Evolutionary conservation across 2,888 invertebrate species (phyloP).

Genomic region (Leucozona laternaria): DNA sequence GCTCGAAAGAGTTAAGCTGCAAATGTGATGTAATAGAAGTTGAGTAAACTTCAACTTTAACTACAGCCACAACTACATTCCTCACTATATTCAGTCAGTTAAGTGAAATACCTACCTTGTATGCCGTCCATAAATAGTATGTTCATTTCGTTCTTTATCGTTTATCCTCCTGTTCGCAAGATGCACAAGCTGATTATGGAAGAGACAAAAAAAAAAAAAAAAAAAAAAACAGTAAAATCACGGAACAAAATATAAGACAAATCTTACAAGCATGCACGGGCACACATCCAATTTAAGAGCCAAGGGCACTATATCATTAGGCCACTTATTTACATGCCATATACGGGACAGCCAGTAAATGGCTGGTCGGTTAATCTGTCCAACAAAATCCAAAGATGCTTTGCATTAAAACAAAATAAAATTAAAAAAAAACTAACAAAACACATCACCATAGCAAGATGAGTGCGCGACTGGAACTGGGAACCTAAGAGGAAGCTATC

Average conservation of each 20-base stretch:
- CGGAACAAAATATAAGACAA: conserved; percentile 40
- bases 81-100: too few relatives aligned
- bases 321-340: conserved; percentile 71
- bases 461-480: conserved; percentile 21
- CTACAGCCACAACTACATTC: too few relatives aligned
- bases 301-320: conserved; percentile 76
- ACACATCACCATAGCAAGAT: background rate
- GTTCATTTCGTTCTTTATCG: conserved; percentile 49
- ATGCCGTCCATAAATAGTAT: conserved; percentile 31
- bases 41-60: too few relatives aligned
- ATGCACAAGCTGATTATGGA: conserved; percentile 55
- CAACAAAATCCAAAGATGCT: conserved; percentile 66
- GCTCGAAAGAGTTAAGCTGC: too few relatives aligned
- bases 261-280: conserved; percentile 40
- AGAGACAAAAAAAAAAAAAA: conserved; percentile 62
- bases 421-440: conserved; percentile 36
- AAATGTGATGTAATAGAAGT: too few relatives aligned
- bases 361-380: conserved; percentile 62
- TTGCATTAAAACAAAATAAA: conserved; percentile 58
- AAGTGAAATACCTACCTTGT: background rate
- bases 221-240: conserved; percentile 52
- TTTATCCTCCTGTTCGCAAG: conserved; percentile 36
- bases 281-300: conserved; percentile 65
- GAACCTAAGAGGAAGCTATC: conserved; percentile 40
- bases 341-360: conserved; percentile 58